Percentiles rank a stretch among this genome's conserved stretches.
Evolutionary conservation across 2,888 invertebrate species (phyloP).

Genomic region (Gibbula magus): DNA sequence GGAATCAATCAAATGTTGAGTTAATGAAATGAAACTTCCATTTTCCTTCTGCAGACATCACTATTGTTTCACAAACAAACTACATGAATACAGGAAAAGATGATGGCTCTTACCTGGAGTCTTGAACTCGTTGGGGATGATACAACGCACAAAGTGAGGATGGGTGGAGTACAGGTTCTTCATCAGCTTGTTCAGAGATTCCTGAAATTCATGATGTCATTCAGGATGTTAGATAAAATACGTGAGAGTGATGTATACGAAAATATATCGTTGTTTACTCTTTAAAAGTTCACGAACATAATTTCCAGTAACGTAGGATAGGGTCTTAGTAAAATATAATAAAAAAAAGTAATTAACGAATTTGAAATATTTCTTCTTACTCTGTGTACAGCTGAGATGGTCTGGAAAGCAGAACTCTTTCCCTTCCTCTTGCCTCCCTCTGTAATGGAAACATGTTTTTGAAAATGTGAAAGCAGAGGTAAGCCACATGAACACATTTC

Average conservation of each 20-base stretch:
- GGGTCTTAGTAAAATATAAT: no score
- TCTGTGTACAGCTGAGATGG: conserved; percentile 98
- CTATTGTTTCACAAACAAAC: neutral
- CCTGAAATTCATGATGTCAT: conserved; percentile 39
- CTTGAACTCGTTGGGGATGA: conserved; percentile 92
- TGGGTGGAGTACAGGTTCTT: conserved; percentile 76
- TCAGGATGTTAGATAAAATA: no score
- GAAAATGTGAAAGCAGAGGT: no score
- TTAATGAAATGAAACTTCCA: neutral
- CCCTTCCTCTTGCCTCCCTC: conserved; percentile 84
- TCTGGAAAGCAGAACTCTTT: conserved; percentile 98
- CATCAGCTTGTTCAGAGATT: conserved; percentile 94
- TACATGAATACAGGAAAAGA: neutral
- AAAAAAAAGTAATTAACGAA: no score
- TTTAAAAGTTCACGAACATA: no score
- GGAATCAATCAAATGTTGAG: neutral
- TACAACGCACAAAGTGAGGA: conserved; percentile 99
- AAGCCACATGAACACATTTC: no score
- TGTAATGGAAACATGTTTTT: neutral
- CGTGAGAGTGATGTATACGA: no score
- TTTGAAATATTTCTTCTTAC: conserved; percentile 74
- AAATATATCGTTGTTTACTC: no score
- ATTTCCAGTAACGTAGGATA: no score
- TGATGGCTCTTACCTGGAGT: conserved; percentile 25
- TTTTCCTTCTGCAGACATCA: neutral